These are phyloP conservation scores for Anagrus nilaparvatae DNA, from an alignment of 1,140 invertebrate species.

Conservation along the genomic window DNA sequence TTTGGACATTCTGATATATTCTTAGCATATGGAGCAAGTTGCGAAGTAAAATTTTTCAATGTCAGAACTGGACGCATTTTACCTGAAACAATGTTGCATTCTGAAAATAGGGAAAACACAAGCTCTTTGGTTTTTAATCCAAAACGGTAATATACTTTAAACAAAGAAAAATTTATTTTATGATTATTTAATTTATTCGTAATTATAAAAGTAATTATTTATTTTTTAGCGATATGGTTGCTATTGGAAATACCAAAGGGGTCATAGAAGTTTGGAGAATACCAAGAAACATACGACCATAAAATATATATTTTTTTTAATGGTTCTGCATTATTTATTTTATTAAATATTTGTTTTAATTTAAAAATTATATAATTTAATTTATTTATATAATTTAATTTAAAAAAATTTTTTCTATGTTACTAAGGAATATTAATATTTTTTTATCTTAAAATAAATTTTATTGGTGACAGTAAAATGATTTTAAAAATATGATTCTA, in stretches of 20 bases:
- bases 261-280: conserved; percentile 38
- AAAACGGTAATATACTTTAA: conserved; percentile 31
- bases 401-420: too few relatives aligned
- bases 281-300: conserved; percentile 20
- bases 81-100: conserved; percentile 26
- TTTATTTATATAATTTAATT: too few relatives aligned
- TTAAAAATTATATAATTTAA: too few relatives aligned
- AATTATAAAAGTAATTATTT: not conserved
- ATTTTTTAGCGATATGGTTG: conserved; percentile 32
- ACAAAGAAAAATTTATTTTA: not conserved
- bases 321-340: too few relatives aligned
- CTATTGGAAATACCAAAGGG: conserved; percentile 29
- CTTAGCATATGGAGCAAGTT: conserved; percentile 31
- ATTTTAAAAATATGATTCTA: too few relatives aligned
- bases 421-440: too few relatives aligned
- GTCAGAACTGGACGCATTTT: conserved; percentile 23
- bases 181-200: not conserved
- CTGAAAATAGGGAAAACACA: conserved; percentile 25
- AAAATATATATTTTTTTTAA: too few relatives aligned
- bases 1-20: conserved; percentile 30
- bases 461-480: too few relatives aligned
- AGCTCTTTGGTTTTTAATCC: conserved; percentile 34
- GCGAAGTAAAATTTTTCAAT: conserved; percentile 30
- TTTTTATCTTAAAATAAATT: too few relatives aligned
- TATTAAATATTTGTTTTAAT: too few relatives aligned